A percentile compares a stretch with the other conserved stretches of the same genome.
Evolutionary conservation across 2,797 vertebrate genomes (phyloP).

Genomic region (Acanthiza pusilla): DNA sequence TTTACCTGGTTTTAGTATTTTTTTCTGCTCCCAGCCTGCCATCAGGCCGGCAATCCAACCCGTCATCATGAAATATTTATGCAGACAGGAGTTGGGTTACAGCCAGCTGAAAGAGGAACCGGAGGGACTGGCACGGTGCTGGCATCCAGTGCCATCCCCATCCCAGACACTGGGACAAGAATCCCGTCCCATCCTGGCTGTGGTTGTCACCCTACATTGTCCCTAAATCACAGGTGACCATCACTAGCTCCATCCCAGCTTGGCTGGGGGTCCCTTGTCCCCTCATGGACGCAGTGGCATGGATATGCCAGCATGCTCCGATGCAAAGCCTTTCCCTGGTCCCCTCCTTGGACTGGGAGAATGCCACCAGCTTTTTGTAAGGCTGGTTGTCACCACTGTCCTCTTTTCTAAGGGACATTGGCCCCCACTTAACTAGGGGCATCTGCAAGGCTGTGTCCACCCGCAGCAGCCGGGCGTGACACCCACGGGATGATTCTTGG

Average conservation of each 20-base stretch:
- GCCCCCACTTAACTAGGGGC: neutral
- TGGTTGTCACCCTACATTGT: neutral
- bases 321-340: neutral
- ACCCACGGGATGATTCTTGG: fast-evolving
- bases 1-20: neutral
- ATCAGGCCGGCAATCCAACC: neutral
- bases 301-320: fast-evolving
- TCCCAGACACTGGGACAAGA: neutral
- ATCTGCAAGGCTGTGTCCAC: neutral
- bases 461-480: neutral
- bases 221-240: neutral
- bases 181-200: fast-evolving
- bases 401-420: neutral
- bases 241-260: neutral
- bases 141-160: neutral
- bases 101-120: slow-evolving; percentile 18
- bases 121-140: neutral
- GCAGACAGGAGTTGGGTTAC: slow-evolving; percentile 24
- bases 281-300: neutral
- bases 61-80: slow-evolving; percentile 61
- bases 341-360: neutral
- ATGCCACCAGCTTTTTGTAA: neutral
- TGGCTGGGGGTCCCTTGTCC: neutral
- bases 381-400: neutral
- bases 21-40: neutral